These are phyloP conservation scores for Euclidia mi DNA, from an alignment of 2,888 invertebrate genomes.

Conservation along the genomic window DNA sequence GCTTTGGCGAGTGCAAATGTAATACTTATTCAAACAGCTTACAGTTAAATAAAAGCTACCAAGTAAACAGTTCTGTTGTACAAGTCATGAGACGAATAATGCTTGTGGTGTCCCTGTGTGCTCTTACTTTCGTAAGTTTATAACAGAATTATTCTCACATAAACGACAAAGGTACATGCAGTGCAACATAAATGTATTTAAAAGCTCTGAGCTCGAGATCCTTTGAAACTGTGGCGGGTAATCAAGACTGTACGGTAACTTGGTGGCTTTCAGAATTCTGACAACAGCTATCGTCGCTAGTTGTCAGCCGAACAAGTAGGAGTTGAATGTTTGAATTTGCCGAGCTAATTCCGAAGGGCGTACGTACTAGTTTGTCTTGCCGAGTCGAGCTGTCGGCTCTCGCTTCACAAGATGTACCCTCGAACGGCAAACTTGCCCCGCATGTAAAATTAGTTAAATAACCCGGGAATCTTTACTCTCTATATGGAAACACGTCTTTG, in stretches of 20 bases:
- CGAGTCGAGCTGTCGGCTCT: slow-evolving; percentile 55
- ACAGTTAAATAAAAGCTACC: too few species aligned
- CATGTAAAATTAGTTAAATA: slow-evolving; percentile 86
- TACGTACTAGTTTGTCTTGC: slow-evolving; percentile 55
- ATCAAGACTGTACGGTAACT: slow-evolving; percentile 47
- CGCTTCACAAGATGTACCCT: slow-evolving; percentile 57
- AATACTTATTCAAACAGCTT: too few species aligned
- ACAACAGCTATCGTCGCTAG: slow-evolving; percentile 52
- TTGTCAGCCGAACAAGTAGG: slow-evolving; percentile 53
- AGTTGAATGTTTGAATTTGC: slow-evolving; percentile 74
- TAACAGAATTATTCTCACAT: too few species aligned
- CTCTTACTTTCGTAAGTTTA: too few species aligned
- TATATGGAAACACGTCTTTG: slow-evolving; percentile 85
- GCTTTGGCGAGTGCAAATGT: too few species aligned
- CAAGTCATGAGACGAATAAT: too few species aligned
- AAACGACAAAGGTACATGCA: not conserved
- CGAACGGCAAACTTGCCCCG: slow-evolving; percentile 78
- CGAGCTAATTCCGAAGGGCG: slow-evolving; percentile 73
- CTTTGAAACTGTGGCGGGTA: slow-evolving; percentile 37
- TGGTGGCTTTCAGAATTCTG: slow-evolving; percentile 51
- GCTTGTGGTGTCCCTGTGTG: too few species aligned
- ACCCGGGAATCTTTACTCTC: slow-evolving; percentile 75
- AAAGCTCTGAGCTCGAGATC: slow-evolving; percentile 23
- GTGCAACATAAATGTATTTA: slow-evolving; percentile 39
- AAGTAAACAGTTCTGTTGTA: too few species aligned